Evolutionary conservation across 37 sponge, comb jelly and placozoan species (phyloP).

Genomic region (Theonella swinhoei): DNA sequence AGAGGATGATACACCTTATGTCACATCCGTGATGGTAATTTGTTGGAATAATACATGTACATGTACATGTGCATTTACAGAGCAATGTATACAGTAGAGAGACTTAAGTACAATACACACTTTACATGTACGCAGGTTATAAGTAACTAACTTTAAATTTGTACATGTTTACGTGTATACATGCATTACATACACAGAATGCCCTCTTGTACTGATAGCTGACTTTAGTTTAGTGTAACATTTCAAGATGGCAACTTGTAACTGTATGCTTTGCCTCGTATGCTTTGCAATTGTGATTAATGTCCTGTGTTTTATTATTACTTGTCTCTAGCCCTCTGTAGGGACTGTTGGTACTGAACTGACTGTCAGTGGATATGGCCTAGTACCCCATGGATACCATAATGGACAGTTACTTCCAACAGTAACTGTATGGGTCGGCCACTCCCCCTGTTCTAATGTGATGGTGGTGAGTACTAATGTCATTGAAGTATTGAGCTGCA

Average conservation of each 20-base stretch:
- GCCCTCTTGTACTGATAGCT: too few species aligned
- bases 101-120: not conserved
- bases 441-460: slow-evolving; percentile 20
- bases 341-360: slow-evolving; percentile 5
- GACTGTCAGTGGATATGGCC: slow-evolving; percentile 19
- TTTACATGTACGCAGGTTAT: too few species aligned
- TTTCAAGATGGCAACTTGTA: too few species aligned
- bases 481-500: slow-evolving; percentile 37
- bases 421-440: slow-evolving; percentile 28
- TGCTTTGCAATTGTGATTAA: not conserved
- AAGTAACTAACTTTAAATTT: too few species aligned
- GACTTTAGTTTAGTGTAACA: too few species aligned
- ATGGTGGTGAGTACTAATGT: not conserved
- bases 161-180: too few species aligned
- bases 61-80: not conserved
- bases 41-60: not conserved
- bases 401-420: not conserved
- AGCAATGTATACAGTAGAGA: not conserved
- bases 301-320: not conserved
- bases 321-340: slow-evolving; percentile 25
- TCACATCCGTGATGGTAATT: slow-evolving; percentile 45
- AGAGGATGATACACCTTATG: slow-evolving; percentile 22
- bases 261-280: too few species aligned
- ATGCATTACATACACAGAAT: too few species aligned
- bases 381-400: not conserved